Percentiles rank a stretch among this genome's conserved stretches.
Evolutionary conservation across 2,888 invertebrate species (phyloP).

Genomic region (Yponomeuta cagnagella): DNA sequence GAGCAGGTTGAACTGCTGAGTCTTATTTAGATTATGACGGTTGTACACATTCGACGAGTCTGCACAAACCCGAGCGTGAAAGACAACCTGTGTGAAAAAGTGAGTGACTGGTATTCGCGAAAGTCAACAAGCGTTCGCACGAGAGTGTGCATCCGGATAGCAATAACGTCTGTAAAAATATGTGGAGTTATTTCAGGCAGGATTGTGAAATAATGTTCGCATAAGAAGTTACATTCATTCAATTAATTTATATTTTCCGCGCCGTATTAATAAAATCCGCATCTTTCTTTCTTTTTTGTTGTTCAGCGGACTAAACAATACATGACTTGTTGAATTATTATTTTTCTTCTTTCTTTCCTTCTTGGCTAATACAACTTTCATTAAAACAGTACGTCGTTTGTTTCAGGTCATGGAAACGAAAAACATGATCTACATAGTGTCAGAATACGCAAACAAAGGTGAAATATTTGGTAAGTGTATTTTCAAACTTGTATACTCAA

Average conservation of each 20-base stretch:
- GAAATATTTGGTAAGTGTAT: slow-evolving; percentile 94
- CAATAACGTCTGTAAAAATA: no score
- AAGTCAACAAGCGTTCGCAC: no score
- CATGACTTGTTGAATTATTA: not conserved
- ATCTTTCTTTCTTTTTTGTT: not conserved
- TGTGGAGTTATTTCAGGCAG: no score
- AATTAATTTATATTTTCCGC: no score
- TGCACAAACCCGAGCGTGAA: no score
- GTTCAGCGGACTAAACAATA: not conserved
- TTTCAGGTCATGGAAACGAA: slow-evolving; percentile 98
- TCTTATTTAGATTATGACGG: not conserved
- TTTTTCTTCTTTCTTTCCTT: not conserved
- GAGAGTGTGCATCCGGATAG: no score
- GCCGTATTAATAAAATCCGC: not conserved
- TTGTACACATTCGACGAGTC: no score
- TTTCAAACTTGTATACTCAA: slow-evolving; percentile 3
- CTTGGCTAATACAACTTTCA: not conserved
- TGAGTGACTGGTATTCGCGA: no score
- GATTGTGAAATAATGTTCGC: no score
- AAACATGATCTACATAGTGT: slow-evolving; percentile 98
- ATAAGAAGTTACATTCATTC: no score
- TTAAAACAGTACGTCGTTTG: slow-evolving; percentile 23
- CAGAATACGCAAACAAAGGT: slow-evolving; percentile 97
- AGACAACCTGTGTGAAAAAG: no score
- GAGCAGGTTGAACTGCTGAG: not conserved